Percentiles rank a stretch among this genome's conserved stretches.
Conservation (phyloP, 2,888 invertebrate species). For the Pharmacophagus antenor region DNA sequence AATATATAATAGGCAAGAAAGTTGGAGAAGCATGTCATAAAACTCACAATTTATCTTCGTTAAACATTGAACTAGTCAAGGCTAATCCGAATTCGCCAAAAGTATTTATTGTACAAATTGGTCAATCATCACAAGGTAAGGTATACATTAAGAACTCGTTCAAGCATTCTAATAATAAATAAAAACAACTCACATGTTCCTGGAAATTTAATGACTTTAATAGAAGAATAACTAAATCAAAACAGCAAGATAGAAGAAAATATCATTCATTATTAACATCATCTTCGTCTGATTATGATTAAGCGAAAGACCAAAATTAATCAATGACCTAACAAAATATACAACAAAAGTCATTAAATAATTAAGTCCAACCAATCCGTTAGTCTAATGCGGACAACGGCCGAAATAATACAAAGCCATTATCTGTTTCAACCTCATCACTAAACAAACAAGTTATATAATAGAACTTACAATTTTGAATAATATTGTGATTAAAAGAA, state of each 20-base stretch:
- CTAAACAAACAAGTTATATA: slow-evolving; percentile 75
- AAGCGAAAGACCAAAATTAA: slow-evolving; percentile 78
- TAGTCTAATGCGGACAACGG: slow-evolving; percentile 65
- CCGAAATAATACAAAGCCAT: slow-evolving; percentile 62
- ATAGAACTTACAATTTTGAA: slow-evolving; percentile 80
- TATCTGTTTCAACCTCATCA: slow-evolving; percentile 62
- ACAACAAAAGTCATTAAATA: slow-evolving; percentile 82
- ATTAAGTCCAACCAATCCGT: slow-evolving; percentile 75
- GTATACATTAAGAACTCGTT: background rate
- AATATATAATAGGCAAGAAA: too few relatives aligned
- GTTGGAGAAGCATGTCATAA: too few relatives aligned
- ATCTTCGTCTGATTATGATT: slow-evolving; percentile 73
- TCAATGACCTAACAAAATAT: slow-evolving; percentile 82
- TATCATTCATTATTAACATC: slow-evolving; percentile 75
- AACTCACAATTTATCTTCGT: too few relatives aligned
- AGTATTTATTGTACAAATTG: too few relatives aligned
- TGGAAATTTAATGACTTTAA: slow-evolving; percentile 82
- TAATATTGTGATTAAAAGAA: slow-evolving; percentile 78
- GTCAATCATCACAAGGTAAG: background rate
- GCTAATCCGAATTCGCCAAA: too few relatives aligned
- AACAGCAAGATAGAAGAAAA: slow-evolving; percentile 79
- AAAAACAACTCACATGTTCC: slow-evolving; percentile 62
- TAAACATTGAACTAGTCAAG: too few relatives aligned
- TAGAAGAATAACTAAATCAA: slow-evolving; percentile 81
- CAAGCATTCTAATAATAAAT: slow-evolving; percentile 33